Percentiles rank a stretch among this genome's conserved stretches.
Evolutionary conservation across 2,888 invertebrate genomes (phyloP).

Genomic region (Digitonthophagus gazella): DNA sequence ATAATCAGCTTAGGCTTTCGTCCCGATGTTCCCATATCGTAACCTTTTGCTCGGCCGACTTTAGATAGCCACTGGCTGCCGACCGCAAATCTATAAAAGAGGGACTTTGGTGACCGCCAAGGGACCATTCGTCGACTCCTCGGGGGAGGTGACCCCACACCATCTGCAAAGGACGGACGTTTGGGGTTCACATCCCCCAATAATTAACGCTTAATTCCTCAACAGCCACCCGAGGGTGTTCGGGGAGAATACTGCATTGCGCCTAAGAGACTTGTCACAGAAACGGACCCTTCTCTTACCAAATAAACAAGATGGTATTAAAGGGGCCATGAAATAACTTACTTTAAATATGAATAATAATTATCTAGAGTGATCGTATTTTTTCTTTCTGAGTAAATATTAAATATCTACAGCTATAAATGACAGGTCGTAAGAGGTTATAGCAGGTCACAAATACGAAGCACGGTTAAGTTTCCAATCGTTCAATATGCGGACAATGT

Average conservation of each 20-base stretch:
- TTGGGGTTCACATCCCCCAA: slow-evolving; percentile 29
- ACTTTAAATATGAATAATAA: too few relatives aligned
- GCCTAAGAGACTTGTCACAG: slow-evolving; percentile 10
- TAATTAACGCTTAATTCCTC: slow-evolving; percentile 32
- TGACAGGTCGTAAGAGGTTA: too few relatives aligned
- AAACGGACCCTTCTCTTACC: background rate
- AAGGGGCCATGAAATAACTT: too few relatives aligned
- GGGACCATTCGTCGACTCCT: slow-evolving; percentile 1
- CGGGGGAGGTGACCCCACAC: slow-evolving; percentile 1
- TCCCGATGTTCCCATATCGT: slow-evolving; percentile 2
- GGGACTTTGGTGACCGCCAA: background rate
- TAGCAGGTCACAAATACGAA: background rate
- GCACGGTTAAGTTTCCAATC: background rate
- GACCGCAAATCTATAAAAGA: slow-evolving; percentile 17
- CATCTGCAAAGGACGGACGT: slow-evolving; percentile 25
- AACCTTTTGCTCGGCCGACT: slow-evolving; percentile 6
- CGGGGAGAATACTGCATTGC: slow-evolving; percentile 8
- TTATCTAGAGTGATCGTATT: too few relatives aligned
- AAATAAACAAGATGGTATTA: background rate
- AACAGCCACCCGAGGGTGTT: slow-evolving; percentile 19
- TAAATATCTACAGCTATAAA: too few relatives aligned
- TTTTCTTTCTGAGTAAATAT: too few relatives aligned
- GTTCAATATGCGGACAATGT: background rate
- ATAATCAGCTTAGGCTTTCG: slow-evolving; percentile 1
- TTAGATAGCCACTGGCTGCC: background rate